phyloP scores from a whole-genome alignment of 2,113 vertebrate species.

The Mus pahari region DNA sequence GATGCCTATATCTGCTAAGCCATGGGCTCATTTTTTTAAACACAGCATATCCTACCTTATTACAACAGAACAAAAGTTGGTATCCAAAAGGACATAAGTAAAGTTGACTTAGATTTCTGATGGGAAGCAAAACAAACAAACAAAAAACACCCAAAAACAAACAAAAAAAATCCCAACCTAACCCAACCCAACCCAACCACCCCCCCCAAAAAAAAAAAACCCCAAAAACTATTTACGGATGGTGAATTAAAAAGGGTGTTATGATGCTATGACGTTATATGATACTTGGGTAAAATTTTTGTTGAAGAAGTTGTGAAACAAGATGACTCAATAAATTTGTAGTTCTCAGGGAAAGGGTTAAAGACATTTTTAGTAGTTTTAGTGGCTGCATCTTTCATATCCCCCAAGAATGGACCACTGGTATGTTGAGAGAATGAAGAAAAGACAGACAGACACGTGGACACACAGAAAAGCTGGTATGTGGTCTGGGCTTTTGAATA shows the following conservation, averaged over 20 bases:
- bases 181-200: no score
- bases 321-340: not conserved
- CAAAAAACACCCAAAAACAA: no score
- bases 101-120: not conserved
- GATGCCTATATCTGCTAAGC: not conserved
- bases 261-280: no score
- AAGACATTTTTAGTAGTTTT: not conserved
- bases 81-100: not conserved
- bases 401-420: not conserved
- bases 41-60: not conserved
- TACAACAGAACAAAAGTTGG: not conserved
- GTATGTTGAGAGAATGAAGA: not conserved
- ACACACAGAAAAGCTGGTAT: not conserved
- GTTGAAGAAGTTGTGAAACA: not conserved
- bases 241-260: not conserved
- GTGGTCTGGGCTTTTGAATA: not conserved
- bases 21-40: not conserved
- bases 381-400: not conserved
- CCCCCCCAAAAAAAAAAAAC: no score
- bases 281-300: slow-evolving; percentile 23
- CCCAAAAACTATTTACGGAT: not conserved
- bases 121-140: not conserved
- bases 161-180: no score
- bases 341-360: not conserved
- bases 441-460: not conserved